Conservation (phyloP, 2,113 vertebrate genomes). For the Dipodomys spectabilis region DNA sequence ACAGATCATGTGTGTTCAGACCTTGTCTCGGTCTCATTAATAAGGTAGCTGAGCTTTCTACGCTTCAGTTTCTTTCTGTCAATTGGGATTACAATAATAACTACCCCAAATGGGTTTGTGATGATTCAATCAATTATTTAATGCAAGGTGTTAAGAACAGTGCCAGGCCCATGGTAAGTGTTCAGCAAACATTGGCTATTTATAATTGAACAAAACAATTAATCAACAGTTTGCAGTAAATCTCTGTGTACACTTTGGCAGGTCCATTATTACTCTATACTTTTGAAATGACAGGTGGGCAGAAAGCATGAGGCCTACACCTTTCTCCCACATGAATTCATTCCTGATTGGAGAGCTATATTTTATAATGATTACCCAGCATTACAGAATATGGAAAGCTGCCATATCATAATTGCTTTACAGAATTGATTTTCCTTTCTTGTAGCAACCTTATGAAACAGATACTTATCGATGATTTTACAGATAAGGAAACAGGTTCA, state of each 20-base stretch:
- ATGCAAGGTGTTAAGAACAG: neutral
- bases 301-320: neutral
- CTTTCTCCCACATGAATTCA: neutral
- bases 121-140: neutral
- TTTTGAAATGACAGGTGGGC: neutral
- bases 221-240: neutral
- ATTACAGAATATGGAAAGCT: neutral
- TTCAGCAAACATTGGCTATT: neutral
- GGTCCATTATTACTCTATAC: neutral
- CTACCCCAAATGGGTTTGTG: neutral
- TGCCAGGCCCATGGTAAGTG: neutral
- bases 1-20: neutral
- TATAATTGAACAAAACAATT: neutral
- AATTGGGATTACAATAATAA: neutral
- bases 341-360: neutral
- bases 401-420: too few species aligned
- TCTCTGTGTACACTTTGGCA: neutral
- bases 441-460: neutral
- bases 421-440: neutral
- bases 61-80: neutral
- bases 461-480: neutral
- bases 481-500: conserved; percentile 11
- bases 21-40: neutral
- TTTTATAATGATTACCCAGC: neutral
- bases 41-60: neutral